Conservation (phyloP, 2,797 vertebrate species). For the Fistularia tabacaria region DNA sequence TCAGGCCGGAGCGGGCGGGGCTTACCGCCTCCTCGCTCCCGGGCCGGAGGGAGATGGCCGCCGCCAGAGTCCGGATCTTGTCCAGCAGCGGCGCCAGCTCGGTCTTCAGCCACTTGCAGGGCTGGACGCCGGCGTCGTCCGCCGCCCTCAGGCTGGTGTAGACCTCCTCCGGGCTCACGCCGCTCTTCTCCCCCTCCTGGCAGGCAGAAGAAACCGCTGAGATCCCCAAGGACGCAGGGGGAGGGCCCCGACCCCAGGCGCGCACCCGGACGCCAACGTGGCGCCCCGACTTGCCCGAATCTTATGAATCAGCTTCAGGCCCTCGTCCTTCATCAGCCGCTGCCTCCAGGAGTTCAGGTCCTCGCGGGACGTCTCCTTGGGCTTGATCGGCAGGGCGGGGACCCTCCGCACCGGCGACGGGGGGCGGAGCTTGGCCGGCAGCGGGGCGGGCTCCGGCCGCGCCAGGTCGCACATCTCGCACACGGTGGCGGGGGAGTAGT, state of each 20-base stretch:
- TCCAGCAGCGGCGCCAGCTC: constrained; percentile 82
- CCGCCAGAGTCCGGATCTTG: constrained; percentile 75
- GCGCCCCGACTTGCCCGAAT: constrained; percentile 72
- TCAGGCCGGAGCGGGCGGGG: not conserved
- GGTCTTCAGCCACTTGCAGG: constrained; percentile 80
- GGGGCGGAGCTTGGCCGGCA: constrained; percentile 63
- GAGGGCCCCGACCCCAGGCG: no score
- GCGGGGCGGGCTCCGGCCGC: constrained; percentile 62
- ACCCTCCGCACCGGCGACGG: constrained; percentile 65
- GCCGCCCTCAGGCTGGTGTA: constrained; percentile 78
- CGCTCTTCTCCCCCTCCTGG: constrained; percentile 82
- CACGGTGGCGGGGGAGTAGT: constrained; percentile 72
- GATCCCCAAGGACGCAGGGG: not conserved
- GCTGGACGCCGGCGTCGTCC: constrained; percentile 60
- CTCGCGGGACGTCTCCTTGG: constrained; percentile 51
- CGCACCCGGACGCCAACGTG: no score
- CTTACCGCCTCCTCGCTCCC: constrained; percentile 6
- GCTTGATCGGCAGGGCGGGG: constrained; percentile 51
- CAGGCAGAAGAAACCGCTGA: not conserved
- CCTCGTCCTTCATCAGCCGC: constrained; percentile 80
- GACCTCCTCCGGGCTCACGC: constrained; percentile 82
- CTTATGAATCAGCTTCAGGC: constrained; percentile 80
- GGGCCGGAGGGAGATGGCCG: constrained; percentile 33
- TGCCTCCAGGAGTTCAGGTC: constrained; percentile 77
- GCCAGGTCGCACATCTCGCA: constrained; percentile 83